Base-by-base conservation (phyloP, 2,797 vertebrate species). In the Nasua narica region DNA sequence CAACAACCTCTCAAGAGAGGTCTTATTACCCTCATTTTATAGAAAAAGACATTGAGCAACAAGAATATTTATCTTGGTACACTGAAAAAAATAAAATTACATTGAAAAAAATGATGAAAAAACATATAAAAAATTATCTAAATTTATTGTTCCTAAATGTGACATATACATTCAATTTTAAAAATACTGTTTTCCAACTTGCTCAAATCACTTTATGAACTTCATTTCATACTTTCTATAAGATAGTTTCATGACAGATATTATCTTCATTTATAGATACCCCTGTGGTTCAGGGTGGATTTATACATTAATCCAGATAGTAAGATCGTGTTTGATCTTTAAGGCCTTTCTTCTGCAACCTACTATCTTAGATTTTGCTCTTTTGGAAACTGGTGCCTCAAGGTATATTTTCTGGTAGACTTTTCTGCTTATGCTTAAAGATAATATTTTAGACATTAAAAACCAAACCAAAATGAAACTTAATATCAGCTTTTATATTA, bases 371-470 rank as follows among this genome's bases (percentile, higher is more conserved):
- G n/a, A 89, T 79, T 81, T 96, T 81, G 29, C 37, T 86, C 40
- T 94, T 95, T 67, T 79, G 37, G 35, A 90, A 72, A 90, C 90
- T 15, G 50, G 32, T 91, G 37, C 40, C 54, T 78, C 35, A 19
- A 43, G 18, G 8, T 79, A 52, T 91, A 94, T 97, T 82, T 91
- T 52, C n/a, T 54, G 79, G 25, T 69, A 72, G 18, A 81, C 8
- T 87, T 92, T 87, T 79, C 77, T 90, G 37, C 27, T 65, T 85
- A 43, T 69, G 37, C 60, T 85, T 62, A 65, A 87, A 74, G 70
- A 81, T 87, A 84, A 40, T 56, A 43, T 60, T 74, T 94, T 93
- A 87, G 77, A 84, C 35, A 48, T 76, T 94, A 67, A 85, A 81
- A 95, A 40, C 15, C 13, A 92, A 89, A 65, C 13, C 40, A 23